These are phyloP conservation scores for Acanthochromis polyacanthus DNA, from an alignment of 2,113 vertebrate species.

Conservation along the genomic window DNA sequence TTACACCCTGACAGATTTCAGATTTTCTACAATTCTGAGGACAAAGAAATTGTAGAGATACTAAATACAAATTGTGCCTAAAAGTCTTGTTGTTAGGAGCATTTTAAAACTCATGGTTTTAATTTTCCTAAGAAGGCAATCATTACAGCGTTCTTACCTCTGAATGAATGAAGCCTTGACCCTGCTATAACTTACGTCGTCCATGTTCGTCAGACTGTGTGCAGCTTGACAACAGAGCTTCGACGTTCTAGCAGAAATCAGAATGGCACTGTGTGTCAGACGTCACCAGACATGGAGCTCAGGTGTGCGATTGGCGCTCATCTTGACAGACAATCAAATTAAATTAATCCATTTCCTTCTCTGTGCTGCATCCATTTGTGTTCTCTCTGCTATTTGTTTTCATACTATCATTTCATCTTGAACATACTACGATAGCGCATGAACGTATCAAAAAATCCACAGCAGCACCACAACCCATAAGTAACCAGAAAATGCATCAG, in stretches of 20 bases:
- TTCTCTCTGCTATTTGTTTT: slow-evolving; percentile 10
- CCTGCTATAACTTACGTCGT: not conserved
- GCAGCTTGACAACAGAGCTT: slow-evolving; percentile 4
- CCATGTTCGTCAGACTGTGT: not conserved
- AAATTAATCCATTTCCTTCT: slow-evolving; percentile 34
- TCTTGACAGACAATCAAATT: slow-evolving; percentile 37
- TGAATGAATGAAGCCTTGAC: not conserved
- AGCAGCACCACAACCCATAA: not conserved
- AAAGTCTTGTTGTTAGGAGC: not conserved
- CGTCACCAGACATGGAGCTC: slow-evolving; percentile 14
- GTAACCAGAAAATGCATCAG: not conserved
- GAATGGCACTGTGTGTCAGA: slow-evolving; percentile 9
- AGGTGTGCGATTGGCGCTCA: slow-evolving; percentile 54
- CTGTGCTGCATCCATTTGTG: slow-evolving; percentile 3
- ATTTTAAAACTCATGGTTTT: not conserved
- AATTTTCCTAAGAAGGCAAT: not conserved
- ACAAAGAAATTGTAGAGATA: not conserved
- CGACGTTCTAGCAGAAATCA: slow-evolving; percentile 21
- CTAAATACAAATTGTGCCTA: not conserved
- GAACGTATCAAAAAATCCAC: slow-evolving; percentile 6
- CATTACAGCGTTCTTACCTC: not conserved
- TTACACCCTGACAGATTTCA: not conserved
- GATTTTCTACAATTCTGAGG: not conserved
- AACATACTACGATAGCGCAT: not conserved
- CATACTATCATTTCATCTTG: not conserved